Percentiles rank a stretch among this genome's conserved stretches.
Conservation (phyloP, 1,140 invertebrate species). For the Calliphora vicina region DNA sequence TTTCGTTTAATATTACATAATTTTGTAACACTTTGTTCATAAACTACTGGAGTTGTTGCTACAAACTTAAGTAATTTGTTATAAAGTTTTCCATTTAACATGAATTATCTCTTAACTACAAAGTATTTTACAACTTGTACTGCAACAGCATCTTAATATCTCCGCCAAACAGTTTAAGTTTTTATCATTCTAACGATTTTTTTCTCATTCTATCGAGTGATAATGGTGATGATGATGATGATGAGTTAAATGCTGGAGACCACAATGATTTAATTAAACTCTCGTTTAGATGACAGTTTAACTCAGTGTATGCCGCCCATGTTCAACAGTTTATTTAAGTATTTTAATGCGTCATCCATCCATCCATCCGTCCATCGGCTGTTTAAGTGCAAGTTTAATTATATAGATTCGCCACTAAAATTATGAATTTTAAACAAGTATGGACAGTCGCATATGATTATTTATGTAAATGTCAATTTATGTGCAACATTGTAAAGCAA, state of each 20-base stretch:
- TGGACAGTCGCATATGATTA: neutral
- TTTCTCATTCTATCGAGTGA: neutral
- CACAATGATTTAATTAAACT: neutral
- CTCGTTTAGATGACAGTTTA: neutral
- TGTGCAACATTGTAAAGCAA: neutral
- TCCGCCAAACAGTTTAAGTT: too few species aligned
- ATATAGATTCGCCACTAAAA: neutral
- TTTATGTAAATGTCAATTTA: neutral
- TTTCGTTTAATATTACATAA: too few species aligned
- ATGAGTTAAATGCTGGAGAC: neutral
- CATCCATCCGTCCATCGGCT: too few species aligned
- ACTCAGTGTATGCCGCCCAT: neutral
- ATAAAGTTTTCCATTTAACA: too few species aligned
- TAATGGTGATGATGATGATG: neutral
- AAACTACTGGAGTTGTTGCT: too few species aligned
- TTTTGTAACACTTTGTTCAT: too few species aligned
- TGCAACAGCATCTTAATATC: too few species aligned
- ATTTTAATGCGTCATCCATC: neutral
- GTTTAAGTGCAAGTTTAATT: neutral
- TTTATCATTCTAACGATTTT: too few species aligned
- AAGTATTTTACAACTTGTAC: too few species aligned
- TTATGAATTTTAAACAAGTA: neutral
- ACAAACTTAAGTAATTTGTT: too few species aligned
- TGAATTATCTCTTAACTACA: too few species aligned
- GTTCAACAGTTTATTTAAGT: neutral